Percentiles rank a stretch among this genome's conserved stretches.
Evolutionary conservation across 2,797 vertebrate genomes (phyloP).

Genomic region (Sebastes variabilis): DNA sequence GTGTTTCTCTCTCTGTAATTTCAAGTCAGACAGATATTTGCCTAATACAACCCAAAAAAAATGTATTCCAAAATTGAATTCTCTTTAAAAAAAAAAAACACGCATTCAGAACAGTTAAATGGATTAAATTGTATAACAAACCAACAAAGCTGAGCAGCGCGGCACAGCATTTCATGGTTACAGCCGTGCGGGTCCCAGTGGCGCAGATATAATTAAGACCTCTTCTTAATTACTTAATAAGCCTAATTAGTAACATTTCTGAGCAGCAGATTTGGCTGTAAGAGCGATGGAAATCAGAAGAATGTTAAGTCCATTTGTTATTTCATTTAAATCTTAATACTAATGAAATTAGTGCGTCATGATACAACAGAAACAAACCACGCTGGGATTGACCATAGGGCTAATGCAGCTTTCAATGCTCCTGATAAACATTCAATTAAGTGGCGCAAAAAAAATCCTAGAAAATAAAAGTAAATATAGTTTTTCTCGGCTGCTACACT

Average conservation of each 20-base stretch:
- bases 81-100: neutral
- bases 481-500: slow-evolving; percentile 13
- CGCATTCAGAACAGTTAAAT: slow-evolving; percentile 39
- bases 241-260: slow-evolving; percentile 81
- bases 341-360: slow-evolving; percentile 77
- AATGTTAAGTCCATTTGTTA: slow-evolving; percentile 78
- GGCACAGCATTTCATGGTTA: slow-evolving; percentile 70
- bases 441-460: slow-evolving; percentile 17
- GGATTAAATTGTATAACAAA: slow-evolving; percentile 53
- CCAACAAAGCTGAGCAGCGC: slow-evolving; percentile 54
- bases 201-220: slow-evolving; percentile 84
- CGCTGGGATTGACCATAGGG: slow-evolving; percentile 73
- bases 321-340: slow-evolving; percentile 75
- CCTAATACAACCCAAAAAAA: slow-evolving; percentile 57
- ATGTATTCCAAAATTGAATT: neutral
- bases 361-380: slow-evolving; percentile 67
- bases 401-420: slow-evolving; percentile 58
- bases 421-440: slow-evolving; percentile 75
- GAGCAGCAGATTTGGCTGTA: slow-evolving; percentile 73
- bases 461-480: slow-evolving; percentile 25
- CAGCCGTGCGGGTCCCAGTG: slow-evolving; percentile 76
- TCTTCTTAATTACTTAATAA: slow-evolving; percentile 86
- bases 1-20: slow-evolving; percentile 63
- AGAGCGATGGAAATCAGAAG: slow-evolving; percentile 73
- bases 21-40: slow-evolving; percentile 60